phyloP scores from a whole-genome alignment of 2,113 vertebrate species.

The Crotalus viridis region DNA sequence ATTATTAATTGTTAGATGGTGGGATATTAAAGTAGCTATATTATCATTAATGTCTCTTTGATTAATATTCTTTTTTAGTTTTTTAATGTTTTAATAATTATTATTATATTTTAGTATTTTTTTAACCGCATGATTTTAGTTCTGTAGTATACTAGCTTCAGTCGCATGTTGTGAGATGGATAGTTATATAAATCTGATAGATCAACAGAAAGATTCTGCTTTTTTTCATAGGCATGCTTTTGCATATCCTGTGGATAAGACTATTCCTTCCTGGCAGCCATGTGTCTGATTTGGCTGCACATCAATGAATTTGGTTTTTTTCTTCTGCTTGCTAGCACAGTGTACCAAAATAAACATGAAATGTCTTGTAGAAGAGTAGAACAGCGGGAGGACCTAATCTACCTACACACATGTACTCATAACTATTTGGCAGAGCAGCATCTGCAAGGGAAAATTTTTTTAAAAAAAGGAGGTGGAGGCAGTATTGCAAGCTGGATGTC shows the following conservation, averaged over 20 bases:
- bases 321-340: not conserved
- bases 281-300: not conserved
- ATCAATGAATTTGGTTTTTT: not conserved
- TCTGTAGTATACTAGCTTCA: not conserved
- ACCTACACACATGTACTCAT: not conserved
- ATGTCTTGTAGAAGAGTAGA: not conserved
- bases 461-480: not conserved
- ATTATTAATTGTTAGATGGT: not conserved
- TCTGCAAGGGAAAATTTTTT: not conserved
- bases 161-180: not conserved
- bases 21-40: not conserved
- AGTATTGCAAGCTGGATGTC: not conserved
- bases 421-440: not conserved
- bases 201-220: not conserved
- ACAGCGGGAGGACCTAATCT: not conserved
- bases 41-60: not conserved
- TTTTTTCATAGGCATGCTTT: not conserved
- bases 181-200: not conserved
- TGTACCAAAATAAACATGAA: not conserved
- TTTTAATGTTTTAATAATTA: not conserved
- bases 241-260: not conserved
- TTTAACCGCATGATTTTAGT: not conserved
- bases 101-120: not conserved
- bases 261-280: not conserved
- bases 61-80: not conserved